These are phyloP conservation scores for Dendronephthya gigantea DNA, from an alignment of 64 coral and sea anemone genomes.

Conservation along the genomic window DNA sequence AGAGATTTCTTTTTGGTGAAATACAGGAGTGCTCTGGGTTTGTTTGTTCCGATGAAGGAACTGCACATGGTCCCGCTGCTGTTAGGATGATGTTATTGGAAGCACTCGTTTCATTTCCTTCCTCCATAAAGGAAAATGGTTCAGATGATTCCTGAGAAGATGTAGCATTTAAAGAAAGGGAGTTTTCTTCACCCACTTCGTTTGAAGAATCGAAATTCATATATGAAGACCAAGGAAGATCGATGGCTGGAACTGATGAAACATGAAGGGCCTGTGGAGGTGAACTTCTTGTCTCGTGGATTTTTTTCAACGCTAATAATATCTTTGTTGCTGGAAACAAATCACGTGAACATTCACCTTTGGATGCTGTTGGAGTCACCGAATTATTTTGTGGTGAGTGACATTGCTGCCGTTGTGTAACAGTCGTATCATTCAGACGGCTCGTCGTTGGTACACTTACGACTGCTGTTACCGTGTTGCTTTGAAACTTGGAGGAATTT, in stretches of 20 bases:
- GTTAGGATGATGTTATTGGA: not conserved
- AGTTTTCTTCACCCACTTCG: not conserved
- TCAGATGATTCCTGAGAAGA: not conserved
- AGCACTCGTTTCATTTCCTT: not conserved
- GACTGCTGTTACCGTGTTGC: not conserved
- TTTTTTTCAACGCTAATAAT: conserved; percentile 14
- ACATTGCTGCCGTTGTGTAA: not conserved
- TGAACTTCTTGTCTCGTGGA: not conserved
- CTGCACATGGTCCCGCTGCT: not conserved
- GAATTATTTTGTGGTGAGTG: not conserved
- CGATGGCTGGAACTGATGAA: not conserved
- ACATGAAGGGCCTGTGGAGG: not conserved
- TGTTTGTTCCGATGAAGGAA: not conserved
- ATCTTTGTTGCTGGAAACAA: conserved; percentile 9
- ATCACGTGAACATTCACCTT: not conserved
- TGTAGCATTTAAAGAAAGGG: not conserved
- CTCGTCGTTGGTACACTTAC: not conserved
- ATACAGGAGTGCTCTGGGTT: not conserved
- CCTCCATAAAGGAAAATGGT: not conserved
- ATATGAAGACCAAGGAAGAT: not conserved
- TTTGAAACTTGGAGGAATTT: not conserved
- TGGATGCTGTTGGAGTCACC: not conserved
- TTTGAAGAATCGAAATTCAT: not conserved
- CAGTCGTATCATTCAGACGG: not conserved
- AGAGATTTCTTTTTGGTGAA: not conserved